These are phyloP conservation scores for Hirudinaria manillensis DNA, from an alignment of 2,888 invertebrate genomes.

Conservation along the genomic window DNA sequence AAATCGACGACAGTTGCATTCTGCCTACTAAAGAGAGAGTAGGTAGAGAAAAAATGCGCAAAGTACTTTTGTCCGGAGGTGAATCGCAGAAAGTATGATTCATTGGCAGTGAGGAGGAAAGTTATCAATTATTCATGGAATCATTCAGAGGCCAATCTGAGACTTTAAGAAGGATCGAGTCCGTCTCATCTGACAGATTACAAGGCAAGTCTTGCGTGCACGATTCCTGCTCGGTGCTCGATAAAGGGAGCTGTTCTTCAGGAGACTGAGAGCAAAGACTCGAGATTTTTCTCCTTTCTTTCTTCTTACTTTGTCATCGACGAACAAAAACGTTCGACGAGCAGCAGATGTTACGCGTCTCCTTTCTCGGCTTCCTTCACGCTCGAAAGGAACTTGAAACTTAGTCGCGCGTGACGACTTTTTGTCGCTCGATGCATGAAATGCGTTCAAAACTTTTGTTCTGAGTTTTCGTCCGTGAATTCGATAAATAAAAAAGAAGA, in stretches of 20 bases:
- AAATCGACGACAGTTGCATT: too few relatives aligned
- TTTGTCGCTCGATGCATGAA: conserved; percentile 1
- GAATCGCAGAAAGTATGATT: not conserved
- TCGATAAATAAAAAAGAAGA: not conserved
- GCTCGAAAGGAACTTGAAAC: not conserved
- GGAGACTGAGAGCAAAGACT: too few relatives aligned
- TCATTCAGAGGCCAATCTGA: conserved; percentile 2
- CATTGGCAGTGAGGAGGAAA: not conserved
- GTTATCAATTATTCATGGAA: conserved; percentile 14
- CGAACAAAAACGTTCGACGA: too few relatives aligned
- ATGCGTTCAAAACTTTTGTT: not conserved
- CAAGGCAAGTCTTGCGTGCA: not conserved
- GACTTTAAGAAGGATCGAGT: not conserved
- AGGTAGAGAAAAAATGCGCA: too few relatives aligned
- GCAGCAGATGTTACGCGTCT: too few relatives aligned
- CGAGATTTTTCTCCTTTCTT: too few relatives aligned
- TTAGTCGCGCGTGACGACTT: not conserved
- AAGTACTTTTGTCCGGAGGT: too few relatives aligned
- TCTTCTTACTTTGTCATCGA: too few relatives aligned
- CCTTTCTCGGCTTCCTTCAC: not conserved
- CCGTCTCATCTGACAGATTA: not conserved
- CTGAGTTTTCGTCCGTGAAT: not conserved
- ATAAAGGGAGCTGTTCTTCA: not conserved
- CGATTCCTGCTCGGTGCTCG: not conserved
- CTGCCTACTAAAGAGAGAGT: too few relatives aligned